These are phyloP conservation scores for Plagodis pulveraria DNA, from an alignment of 2,888 invertebrate genomes.

Conservation along the genomic window DNA sequence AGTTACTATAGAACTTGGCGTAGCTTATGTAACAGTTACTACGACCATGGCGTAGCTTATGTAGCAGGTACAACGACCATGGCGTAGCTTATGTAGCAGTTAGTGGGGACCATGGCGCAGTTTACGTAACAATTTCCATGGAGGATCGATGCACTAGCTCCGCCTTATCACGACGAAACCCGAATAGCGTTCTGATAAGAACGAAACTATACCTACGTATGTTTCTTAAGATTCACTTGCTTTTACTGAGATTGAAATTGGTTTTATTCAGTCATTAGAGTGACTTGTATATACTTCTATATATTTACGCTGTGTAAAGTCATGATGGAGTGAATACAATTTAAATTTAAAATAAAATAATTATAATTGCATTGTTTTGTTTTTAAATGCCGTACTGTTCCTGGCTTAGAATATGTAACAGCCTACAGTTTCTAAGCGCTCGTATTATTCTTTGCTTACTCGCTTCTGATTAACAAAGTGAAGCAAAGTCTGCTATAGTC, in stretches of 20 bases:
- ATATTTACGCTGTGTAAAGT: too few relatives aligned
- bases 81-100: background rate
- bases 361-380: too few relatives aligned
- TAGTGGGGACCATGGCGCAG: conserved; percentile 1
- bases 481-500: background rate
- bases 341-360: too few relatives aligned
- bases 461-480: background rate
- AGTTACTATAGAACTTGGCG: too few relatives aligned
- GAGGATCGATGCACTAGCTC: conserved; percentile 15
- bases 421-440: background rate
- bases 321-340: too few relatives aligned
- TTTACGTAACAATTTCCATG: conserved; percentile 9
- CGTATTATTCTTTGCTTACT: background rate
- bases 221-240: background rate
- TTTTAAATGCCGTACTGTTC: too few relatives aligned
- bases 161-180: conserved; percentile 9
- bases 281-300: too few relatives aligned
- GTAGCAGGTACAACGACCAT: background rate
- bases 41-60: background rate
- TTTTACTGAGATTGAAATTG: background rate
- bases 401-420: too few relatives aligned
- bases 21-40: too few relatives aligned
- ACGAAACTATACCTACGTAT: background rate
- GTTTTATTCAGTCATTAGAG: too few relatives aligned
- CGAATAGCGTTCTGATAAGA: conserved; percentile 7